Evolutionary conservation across 2,113 vertebrate species (phyloP).

Genomic region (Etheostoma cragini): DNA sequence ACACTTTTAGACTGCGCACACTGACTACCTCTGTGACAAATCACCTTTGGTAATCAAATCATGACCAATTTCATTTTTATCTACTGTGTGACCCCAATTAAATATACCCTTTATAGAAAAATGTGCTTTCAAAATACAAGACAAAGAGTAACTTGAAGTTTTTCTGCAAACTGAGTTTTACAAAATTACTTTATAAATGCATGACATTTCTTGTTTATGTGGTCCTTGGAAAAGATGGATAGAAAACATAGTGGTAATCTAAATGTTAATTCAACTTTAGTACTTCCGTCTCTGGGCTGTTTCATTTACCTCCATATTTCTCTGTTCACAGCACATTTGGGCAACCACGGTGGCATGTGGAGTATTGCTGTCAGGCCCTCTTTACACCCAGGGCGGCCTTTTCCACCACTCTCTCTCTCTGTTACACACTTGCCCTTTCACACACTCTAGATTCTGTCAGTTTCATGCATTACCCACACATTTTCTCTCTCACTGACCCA

Average conservation of each 20-base stretch:
- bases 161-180: not conserved
- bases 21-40: not conserved
- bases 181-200: no score
- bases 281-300: no score
- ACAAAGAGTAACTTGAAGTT: not conserved
- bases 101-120: not conserved
- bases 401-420: constrained; percentile 2
- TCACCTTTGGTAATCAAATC: not conserved
- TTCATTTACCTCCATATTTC: not conserved
- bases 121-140: not conserved
- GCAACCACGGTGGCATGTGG: constrained; percentile 39
- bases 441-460: constrained; percentile 18
- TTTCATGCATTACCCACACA: constrained; percentile 15
- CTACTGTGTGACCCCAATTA: not conserved
- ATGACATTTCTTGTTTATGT: not conserved
- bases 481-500: constrained; percentile 7
- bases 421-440: constrained; percentile 16
- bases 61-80: not conserved
- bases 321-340: constrained; percentile 23
- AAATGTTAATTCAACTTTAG: not conserved
- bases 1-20: not conserved
- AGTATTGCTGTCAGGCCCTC: constrained; percentile 26
- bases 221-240: not conserved
- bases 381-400: constrained; percentile 22
- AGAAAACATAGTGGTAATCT: not conserved